A percentile compares a stretch with the other conserved stretches of the same genome.
These are phyloP conservation scores for Pterobdella sp. DNA, from an alignment of 2,888 invertebrate species.

Conservation along the genomic window DNA sequence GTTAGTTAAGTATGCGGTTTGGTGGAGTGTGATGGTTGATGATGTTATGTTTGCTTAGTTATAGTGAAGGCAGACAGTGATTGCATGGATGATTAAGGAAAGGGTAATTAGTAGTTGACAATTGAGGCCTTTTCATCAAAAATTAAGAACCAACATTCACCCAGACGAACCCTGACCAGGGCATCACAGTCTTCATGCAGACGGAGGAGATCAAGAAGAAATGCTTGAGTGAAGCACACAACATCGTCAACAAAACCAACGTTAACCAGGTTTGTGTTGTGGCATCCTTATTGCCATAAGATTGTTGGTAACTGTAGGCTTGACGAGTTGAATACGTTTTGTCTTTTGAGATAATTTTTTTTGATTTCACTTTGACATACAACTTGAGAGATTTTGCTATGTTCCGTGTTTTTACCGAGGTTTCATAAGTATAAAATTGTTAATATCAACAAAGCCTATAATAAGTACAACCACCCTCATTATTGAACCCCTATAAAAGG, in stretches of 20 bases:
- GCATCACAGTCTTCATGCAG: constrained; percentile 72
- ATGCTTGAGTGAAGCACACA: constrained; percentile 73
- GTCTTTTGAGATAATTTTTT: neutral
- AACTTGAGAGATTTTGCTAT: neutral
- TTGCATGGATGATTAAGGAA: too few species aligned
- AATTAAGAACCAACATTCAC: too few species aligned
- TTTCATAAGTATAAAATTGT: neutral
- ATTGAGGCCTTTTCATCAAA: too few species aligned
- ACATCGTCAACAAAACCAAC: constrained; percentile 62
- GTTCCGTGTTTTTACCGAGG: neutral
- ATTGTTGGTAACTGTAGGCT: neutral
- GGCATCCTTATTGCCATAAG: neutral
- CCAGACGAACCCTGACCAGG: constrained; percentile 68
- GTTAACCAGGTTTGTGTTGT: constrained; percentile 28
- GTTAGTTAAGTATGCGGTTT: too few species aligned
- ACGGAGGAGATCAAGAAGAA: constrained; percentile 79
- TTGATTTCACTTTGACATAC: too few species aligned
- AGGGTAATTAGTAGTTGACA: too few species aligned
- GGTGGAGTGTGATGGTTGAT: too few species aligned
- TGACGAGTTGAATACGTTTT: neutral
- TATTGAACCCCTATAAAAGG: neutral
- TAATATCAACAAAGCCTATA: neutral
- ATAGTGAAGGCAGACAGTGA: too few species aligned
- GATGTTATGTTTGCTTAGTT: too few species aligned
- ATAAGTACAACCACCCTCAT: neutral